phyloP scores from a whole-genome alignment of 1,140 invertebrate species.

The Cotesia typhae region DNA sequence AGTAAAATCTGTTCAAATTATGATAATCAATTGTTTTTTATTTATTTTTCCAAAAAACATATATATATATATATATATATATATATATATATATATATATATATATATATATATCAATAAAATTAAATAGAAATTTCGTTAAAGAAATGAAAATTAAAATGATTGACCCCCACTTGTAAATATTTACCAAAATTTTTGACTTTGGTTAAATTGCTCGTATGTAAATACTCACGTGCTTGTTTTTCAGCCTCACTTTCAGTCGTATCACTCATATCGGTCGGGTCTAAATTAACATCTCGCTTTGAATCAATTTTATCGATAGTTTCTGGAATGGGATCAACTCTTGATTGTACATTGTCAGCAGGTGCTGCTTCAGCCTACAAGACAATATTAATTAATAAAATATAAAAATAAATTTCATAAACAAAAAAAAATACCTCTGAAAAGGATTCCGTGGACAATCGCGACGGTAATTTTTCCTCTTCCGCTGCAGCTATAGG shows the following conservation, averaged over 20 bases:
- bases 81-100: too few relatives aligned
- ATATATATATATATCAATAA: too few relatives aligned
- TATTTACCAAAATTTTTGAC: too few relatives aligned
- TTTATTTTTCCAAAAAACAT: too few relatives aligned
- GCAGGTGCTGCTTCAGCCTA: not conserved
- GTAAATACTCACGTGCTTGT: conserved; percentile 54
- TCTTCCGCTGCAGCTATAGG: conserved; percentile 65
- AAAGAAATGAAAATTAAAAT: too few relatives aligned
- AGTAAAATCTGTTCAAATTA: too few relatives aligned
- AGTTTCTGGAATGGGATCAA: conserved; percentile 40
- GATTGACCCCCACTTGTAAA: too few relatives aligned
- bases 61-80: too few relatives aligned
- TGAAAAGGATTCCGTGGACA: conserved; percentile 69
- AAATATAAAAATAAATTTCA: too few relatives aligned
- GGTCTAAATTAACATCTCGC: conserved; percentile 57
- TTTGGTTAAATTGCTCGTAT: too few relatives aligned
- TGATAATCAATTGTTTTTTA: too few relatives aligned
- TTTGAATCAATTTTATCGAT: conserved; percentile 41
- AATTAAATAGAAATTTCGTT: too few relatives aligned
- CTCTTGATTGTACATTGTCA: conserved; percentile 9
- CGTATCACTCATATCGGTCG: conserved; percentile 83
- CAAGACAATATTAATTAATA: not conserved
- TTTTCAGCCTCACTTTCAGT: conserved; percentile 82
- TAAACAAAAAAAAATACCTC: conserved; percentile 56
- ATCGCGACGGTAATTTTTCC: conserved; percentile 65